These are phyloP conservation scores for Callyntrura guangdongensis DNA, from an alignment of 2,888 invertebrate species.

Conservation along the genomic window DNA sequence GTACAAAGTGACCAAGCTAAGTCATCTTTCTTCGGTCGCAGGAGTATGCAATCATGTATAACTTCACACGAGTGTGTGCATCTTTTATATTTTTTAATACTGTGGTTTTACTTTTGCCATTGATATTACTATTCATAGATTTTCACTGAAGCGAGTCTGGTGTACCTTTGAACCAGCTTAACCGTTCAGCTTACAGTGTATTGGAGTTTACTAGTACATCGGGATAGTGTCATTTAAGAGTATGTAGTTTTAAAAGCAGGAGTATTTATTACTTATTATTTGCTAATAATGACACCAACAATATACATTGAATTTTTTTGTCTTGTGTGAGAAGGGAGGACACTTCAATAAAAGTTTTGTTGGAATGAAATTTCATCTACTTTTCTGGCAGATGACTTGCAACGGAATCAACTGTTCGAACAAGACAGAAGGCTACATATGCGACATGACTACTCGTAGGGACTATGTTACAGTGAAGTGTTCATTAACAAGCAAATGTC, in stretches of 20 bases:
- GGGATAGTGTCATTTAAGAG: not conserved
- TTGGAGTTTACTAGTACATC: constrained; percentile 14
- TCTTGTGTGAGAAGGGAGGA: not conserved
- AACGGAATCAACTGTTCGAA: not conserved
- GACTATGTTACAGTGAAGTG: not conserved
- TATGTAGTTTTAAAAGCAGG: not conserved
- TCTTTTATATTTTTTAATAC: not conserved
- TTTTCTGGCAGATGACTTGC: too few relatives aligned
- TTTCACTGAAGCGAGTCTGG: constrained; percentile 17
- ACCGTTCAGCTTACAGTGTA: not conserved
- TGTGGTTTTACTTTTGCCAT: not conserved
- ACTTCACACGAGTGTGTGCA: too few relatives aligned
- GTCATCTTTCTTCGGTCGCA: constrained; percentile 17
- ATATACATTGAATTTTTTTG: not conserved
- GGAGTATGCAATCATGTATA: not conserved
- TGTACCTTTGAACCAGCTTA: not conserved
- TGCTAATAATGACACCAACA: too few relatives aligned
- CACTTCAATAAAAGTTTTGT: not conserved
- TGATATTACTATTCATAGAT: not conserved
- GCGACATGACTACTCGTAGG: too few relatives aligned
- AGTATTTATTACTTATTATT: not conserved
- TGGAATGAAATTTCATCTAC: too few relatives aligned
- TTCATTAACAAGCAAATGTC: not conserved
- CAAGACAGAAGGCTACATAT: not conserved
- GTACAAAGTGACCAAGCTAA: constrained; percentile 31